Evolutionary conservation across 2,888 invertebrate genomes (phyloP), one percentile per base, ranked within the genome.

Genomic region (Chalcis sispes): DNA sequence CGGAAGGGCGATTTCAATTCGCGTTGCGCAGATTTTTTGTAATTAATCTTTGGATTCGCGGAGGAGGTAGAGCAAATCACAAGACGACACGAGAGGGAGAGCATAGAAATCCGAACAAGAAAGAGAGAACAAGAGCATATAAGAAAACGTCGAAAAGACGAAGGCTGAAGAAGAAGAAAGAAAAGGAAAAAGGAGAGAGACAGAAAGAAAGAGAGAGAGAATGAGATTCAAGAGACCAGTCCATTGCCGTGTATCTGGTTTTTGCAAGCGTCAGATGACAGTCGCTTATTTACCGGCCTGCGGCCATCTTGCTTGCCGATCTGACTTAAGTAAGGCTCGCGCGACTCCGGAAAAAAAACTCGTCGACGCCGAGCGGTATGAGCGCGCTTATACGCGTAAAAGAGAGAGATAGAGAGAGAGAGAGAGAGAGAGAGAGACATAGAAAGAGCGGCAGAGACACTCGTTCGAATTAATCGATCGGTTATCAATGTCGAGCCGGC

Each of bases 261-360:
- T 88, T 87, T 88, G 87, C 85, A 83, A 84, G 87, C 85, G 85
- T 87, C 87, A 87, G 87, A 88, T 88, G 87, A 87, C 87, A 87
- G 87, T 87, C 86, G 87, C 85, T 87, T 88, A 87, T 87, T 88
- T 87, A 87, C 86, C 85, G 85, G 80, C 27, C 25, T 81, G 85
- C 87, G 85, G 87, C 87, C 87, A 87, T 87, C 85, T 87, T 88
- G 87, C 83, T 52, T 84, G 83, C 82, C 83, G 82, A 84, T 84
- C 86, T 82, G 86, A 84, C 85, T 86, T 85, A 84, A 87, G 86
- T 27, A 18, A 84, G 85, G 86, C 82, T 82, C 81, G 82, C 81
- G 80, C 79, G 77, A 54, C 18, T 4, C 13, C 5, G 36, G 27
- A 42, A 78, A 79, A 81, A 81, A 82, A 79, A 77, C 62, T 69